Base-by-base conservation (phyloP, 2,888 invertebrate species). In the Acrocera orbiculus region DNA sequence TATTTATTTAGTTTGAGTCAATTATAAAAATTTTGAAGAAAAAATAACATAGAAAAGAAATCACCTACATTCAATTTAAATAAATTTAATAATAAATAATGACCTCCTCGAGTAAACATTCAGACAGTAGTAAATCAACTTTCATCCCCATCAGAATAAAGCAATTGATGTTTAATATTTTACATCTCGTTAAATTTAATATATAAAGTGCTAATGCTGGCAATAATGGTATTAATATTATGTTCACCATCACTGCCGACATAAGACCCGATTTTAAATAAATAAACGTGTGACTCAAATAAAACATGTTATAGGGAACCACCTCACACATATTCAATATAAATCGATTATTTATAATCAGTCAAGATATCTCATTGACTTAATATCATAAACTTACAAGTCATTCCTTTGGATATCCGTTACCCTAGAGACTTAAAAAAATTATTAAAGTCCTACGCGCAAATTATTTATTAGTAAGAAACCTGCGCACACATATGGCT, bases 331-430 rank as follows among this genome's bases (percentile, higher is more conserved):
- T 16, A 37, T 34, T 37, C 28, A 34, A 37, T 37, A 37, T 34
- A 34, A 37, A 37, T 37, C 34, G 37, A 37, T 37, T 37, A 37
- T 37, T 37, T 37, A 37, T 34, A 37, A 37, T 37, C 37, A 30
- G 19, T 13, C 31, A 13, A 30, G 34, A 34, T 31, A 37, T 37
- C 37, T 37, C 31, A 34, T 37, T 37, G 37, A 37, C 34, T 37
- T 34, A 37, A 37, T 37, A 37, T 37, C 37, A 37, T 37, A 37
- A 37, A 37, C 36, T 34, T 37, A 27, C 33, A 27, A 32, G 29
- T 29, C 36, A 32, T 36, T 36, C 30, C 32, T 29, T 25, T 29
- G 20, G 17, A 33, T 33, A 27, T 17, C 22, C 17, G 27, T 29
- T 10, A 6, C 4, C 24, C n/a, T n/a, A n/a, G n/a, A n/a, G n/a